A percentile compares a stretch with the other conserved stretches of the same genome.
phyloP scores from a whole-genome alignment of 1,140 invertebrate species.

The Drosophila aff. region DNA sequence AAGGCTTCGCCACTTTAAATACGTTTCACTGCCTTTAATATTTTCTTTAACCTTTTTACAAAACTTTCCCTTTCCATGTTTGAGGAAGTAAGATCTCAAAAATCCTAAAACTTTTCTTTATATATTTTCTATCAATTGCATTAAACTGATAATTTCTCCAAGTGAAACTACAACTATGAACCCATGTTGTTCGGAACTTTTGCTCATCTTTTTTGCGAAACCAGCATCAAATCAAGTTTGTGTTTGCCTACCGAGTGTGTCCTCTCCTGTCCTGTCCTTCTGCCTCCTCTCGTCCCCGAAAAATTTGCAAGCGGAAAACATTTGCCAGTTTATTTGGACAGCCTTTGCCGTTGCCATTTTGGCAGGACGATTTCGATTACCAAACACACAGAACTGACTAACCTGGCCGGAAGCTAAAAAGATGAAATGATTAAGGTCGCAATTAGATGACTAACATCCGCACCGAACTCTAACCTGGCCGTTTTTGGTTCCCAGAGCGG shows the following conservation, averaged over 20 bases:
- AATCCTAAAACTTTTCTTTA: background rate
- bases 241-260: conserved; percentile 44
- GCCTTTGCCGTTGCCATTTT: conserved; percentile 34
- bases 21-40: background rate
- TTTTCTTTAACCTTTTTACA: background rate
- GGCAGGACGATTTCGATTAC: conserved; percentile 51
- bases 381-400: conserved; percentile 55
- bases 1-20: background rate
- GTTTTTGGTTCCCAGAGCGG: conserved; percentile 1
- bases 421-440: conserved; percentile 75
- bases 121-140: background rate
- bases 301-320: conserved; percentile 45
- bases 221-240: conserved; percentile 50
- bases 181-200: conserved; percentile 8
- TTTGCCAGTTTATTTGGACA: conserved; percentile 47
- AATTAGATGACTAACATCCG: conserved; percentile 59
- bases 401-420: conserved; percentile 70
- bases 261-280: background rate
- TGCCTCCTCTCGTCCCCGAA: background rate
- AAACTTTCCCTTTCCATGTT: background rate
- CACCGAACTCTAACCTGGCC: conserved; percentile 18
- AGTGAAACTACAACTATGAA: conserved; percentile 18
- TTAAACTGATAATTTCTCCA: conserved; percentile 1
- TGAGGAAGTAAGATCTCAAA: background rate
- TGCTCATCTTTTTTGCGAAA: conserved; percentile 21